A percentile compares a stretch with the other conserved stretches of the same genome.
Evolutionary conservation across 2,113 vertebrate species (phyloP).

Genomic region (Engystomops pustulosus): DNA sequence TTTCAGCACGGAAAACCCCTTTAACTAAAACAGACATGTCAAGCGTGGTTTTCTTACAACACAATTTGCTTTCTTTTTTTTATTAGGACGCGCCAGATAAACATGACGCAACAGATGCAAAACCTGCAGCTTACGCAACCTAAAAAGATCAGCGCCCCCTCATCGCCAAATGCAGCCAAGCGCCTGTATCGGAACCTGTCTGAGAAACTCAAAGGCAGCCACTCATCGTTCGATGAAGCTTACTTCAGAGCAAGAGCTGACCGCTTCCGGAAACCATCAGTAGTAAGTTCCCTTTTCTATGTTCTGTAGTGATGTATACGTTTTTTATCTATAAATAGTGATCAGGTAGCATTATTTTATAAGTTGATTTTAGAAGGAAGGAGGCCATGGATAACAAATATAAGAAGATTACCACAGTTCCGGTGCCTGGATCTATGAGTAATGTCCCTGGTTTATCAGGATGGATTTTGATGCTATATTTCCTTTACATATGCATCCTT

Average conservation of each 20-base stretch:
- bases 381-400: too few species aligned
- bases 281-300: conserved; percentile 69
- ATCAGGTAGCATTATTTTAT: too few species aligned
- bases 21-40: too few species aligned
- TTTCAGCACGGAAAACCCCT: too few species aligned
- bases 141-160: conserved; percentile 82
- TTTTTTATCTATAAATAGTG: too few species aligned
- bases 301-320: neutral
- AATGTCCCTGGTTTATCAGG: too few species aligned
- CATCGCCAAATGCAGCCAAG: conserved; percentile 93
- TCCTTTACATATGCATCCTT: too few species aligned
- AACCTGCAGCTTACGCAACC: conserved; percentile 86
- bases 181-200: conserved; percentile 95
- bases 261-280: conserved; percentile 86
- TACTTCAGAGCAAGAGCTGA: conserved; percentile 88
- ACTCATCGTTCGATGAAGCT: conserved; percentile 90
- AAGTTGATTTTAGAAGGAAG: too few species aligned
- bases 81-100: conserved; percentile 73
- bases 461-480: too few species aligned
- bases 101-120: conserved; percentile 96
- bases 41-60: too few species aligned
- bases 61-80: neutral
- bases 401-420: too few species aligned
- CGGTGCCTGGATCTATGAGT: too few species aligned
- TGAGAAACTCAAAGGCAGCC: conserved; percentile 91